A percentile compares a stretch with the other conserved stretches of the same genome.
phyloP scores from a whole-genome alignment of 2,888 invertebrate genomes.

The Aethes cnicana region DNA sequence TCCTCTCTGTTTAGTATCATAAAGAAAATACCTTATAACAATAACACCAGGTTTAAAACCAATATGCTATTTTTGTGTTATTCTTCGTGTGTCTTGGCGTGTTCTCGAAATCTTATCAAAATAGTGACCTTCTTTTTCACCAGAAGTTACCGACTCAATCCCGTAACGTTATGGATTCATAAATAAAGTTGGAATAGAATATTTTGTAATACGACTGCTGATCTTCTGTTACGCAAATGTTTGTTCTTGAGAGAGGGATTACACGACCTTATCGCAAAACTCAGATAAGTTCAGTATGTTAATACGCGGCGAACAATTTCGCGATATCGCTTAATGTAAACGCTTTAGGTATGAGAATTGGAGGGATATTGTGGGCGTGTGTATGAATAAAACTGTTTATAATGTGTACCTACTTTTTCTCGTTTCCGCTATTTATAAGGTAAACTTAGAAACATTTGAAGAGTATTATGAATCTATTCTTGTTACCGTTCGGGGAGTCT shows the following conservation, averaged over 20 bases:
- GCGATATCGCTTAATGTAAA: constrained; percentile 23
- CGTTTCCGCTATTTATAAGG: constrained; percentile 28
- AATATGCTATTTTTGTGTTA: neutral
- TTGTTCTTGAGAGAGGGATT: constrained; percentile 54
- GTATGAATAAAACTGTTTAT: constrained; percentile 21
- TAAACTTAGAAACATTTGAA: constrained; percentile 58
- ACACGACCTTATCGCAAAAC: constrained; percentile 50
- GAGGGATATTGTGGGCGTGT: constrained; percentile 22
- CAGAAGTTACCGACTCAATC: constrained; percentile 15
- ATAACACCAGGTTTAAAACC: neutral
- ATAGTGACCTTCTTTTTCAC: constrained; percentile 1
- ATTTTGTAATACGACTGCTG: constrained; percentile 28
- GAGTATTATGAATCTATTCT: constrained; percentile 62
- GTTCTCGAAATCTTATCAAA: neutral
- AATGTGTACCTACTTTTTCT: constrained; percentile 29
- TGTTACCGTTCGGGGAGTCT: constrained; percentile 50
- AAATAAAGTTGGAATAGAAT: constrained; percentile 23
- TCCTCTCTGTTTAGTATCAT: neutral
- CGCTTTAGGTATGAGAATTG: constrained; percentile 21
- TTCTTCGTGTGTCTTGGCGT: neutral
- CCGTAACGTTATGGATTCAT: constrained; percentile 21
- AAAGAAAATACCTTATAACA: neutral
- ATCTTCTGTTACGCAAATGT: constrained; percentile 38
- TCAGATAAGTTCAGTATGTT: constrained; percentile 23
- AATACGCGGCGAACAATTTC: constrained; percentile 15